Conservation (phyloP, 2,888 invertebrate species). For the Temnothorax rugatulus region DNA sequence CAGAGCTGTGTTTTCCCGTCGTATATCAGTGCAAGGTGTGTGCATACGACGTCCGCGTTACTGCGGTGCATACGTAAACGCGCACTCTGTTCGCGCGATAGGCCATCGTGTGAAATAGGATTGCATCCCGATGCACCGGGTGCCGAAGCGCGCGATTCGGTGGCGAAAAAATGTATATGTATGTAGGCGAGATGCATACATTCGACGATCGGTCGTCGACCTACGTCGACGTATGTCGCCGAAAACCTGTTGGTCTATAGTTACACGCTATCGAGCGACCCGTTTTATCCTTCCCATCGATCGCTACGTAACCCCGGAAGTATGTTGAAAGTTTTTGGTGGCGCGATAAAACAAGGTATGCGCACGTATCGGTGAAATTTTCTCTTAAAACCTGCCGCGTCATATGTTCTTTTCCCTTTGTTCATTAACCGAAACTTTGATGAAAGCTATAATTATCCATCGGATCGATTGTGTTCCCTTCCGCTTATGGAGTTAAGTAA, state of each 20-base stretch:
- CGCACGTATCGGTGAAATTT: constrained; percentile 47
- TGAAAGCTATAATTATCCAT: constrained; percentile 31
- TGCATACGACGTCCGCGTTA: constrained; percentile 50
- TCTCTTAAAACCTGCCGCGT: constrained; percentile 30
- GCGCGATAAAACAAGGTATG: constrained; percentile 54
- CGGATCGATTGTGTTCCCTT: constrained; percentile 19
- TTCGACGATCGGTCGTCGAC: constrained; percentile 48
- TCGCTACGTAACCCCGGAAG: constrained; percentile 57
- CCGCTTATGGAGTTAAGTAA: constrained; percentile 26
- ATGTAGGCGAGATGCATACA: constrained; percentile 30
- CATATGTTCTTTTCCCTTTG: constrained; percentile 33
- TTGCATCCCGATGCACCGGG: constrained; percentile 54
- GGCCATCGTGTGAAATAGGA: constrained; percentile 52
- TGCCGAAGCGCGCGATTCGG: constrained; percentile 56
- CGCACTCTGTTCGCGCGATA: constrained; percentile 48
- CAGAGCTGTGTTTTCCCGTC: constrained; percentile 75
- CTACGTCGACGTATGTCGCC: constrained; percentile 15
- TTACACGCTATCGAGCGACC: constrained; percentile 54
- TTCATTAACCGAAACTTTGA: constrained; percentile 25
- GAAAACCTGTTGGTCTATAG: constrained; percentile 59
- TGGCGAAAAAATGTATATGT: constrained; percentile 29
- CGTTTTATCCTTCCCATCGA: constrained; percentile 60
- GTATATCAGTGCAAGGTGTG: constrained; percentile 73
- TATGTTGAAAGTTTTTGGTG: constrained; percentile 61
- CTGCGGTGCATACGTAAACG: constrained; percentile 58